These are phyloP conservation scores for Archivesica marissinica DNA, from an alignment of 1,140 invertebrate species.

Conservation along the genomic window DNA sequence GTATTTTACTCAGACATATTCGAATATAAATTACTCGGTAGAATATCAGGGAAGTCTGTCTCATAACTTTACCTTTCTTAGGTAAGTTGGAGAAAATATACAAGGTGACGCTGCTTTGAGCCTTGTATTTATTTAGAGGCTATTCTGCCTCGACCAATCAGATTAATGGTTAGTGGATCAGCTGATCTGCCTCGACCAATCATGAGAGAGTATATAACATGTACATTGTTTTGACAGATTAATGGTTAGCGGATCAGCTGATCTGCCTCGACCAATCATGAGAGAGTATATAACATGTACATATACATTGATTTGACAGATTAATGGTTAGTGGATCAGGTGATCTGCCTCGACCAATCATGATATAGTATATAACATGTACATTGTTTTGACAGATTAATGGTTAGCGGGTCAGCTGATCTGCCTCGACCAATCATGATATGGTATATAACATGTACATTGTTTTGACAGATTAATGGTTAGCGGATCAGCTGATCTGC, in stretches of 20 bases:
- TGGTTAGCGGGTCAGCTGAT: conserved; percentile 93
- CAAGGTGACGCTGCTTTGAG: too few relatives aligned
- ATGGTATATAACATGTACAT: too few relatives aligned
- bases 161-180: conserved; percentile 93
- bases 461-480: conserved; percentile 90
- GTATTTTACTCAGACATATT: too few relatives aligned
- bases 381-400: conserved; percentile 89
- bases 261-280: conserved; percentile 91
- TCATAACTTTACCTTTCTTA: too few relatives aligned
- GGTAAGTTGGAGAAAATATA: too few relatives aligned
- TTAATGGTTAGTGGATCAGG: conserved; percentile 94
- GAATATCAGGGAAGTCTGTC: too few relatives aligned
- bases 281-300: too few relatives aligned
- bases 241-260: conserved; percentile 93
- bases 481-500: conserved; percentile 92
- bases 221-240: conserved; percentile 87
- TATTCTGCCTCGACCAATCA: too few relatives aligned
- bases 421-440: conserved; percentile 91
- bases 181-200: conserved; percentile 91
- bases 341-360: conserved; percentile 90
- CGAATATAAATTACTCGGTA: too few relatives aligned
- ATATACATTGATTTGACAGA: conserved; percentile 85
- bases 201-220: too few relatives aligned
- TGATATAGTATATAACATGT: too few relatives aligned
- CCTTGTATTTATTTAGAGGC: too few relatives aligned